Conservation (phyloP, 2,113 vertebrate species). For the Laterallus jamaicensis region DNA sequence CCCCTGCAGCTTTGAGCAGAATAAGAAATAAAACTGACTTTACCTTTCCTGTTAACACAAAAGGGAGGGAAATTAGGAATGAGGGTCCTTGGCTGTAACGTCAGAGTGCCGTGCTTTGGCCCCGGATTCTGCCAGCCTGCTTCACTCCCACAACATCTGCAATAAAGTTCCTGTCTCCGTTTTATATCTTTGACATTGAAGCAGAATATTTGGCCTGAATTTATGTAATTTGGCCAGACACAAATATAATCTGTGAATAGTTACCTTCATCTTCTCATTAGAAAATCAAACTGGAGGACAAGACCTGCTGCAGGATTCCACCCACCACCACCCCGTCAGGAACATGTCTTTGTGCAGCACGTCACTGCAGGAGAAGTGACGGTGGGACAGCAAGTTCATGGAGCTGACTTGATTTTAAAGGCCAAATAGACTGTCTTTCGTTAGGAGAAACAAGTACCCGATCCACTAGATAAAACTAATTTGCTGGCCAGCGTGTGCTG, state of each 20-base stretch:
- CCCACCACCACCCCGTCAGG: conserved; percentile 16
- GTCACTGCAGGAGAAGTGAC: not conserved
- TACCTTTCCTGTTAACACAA: not conserved
- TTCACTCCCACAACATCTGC: conserved; percentile 36
- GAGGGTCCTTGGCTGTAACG: not conserved
- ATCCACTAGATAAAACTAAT: not conserved
- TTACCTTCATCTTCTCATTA: conserved; percentile 66
- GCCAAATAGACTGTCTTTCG: not conserved
- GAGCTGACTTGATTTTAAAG: not conserved
- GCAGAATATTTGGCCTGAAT: conserved; percentile 69
- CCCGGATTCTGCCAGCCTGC: conserved; percentile 13
- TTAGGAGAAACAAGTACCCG: not conserved
- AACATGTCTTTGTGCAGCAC: not conserved
- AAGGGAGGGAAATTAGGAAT: not conserved
- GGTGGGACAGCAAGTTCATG: not conserved
- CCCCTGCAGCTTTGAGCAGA: not conserved
- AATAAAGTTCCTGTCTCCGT: conserved; percentile 23
- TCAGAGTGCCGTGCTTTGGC: not conserved
- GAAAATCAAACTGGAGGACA: conserved; percentile 59
- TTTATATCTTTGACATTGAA: conserved; percentile 67
- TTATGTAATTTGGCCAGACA: conserved; percentile 63
- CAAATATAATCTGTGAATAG: conserved; percentile 56
- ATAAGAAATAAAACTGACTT: not conserved
- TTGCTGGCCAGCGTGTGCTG: not conserved
- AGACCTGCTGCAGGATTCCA: conserved; percentile 39